A percentile compares a stretch with the other conserved stretches of the same genome.
These are phyloP conservation scores for Heliconius aoede DNA, from an alignment of 2,888 invertebrate species.

Conservation along the genomic window DNA sequence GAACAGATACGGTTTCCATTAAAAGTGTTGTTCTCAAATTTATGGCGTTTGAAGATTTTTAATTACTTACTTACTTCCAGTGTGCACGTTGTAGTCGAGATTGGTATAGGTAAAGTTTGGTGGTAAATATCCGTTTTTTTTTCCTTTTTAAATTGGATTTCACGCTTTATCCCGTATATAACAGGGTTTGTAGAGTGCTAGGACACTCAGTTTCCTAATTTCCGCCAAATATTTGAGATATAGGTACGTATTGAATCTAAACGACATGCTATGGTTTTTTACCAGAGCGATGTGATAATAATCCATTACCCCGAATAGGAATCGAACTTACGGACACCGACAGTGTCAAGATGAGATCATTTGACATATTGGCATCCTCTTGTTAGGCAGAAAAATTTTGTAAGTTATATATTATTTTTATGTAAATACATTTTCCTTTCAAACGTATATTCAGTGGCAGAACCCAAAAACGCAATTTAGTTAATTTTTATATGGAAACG, in stretches of 20 bases:
- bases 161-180: not conserved
- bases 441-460: too few species aligned
- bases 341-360: too few species aligned
- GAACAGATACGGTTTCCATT: slow-evolving; percentile 67
- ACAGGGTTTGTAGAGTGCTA: not conserved
- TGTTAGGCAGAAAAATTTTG: too few species aligned
- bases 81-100: slow-evolving; percentile 6
- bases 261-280: not conserved
- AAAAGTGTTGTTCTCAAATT: slow-evolving; percentile 73
- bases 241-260: not conserved
- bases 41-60: slow-evolving; percentile 66
- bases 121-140: not conserved
- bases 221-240: not conserved
- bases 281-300: not conserved
- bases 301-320: not conserved
- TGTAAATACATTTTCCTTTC: too few species aligned
- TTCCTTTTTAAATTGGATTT: not conserved
- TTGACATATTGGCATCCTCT: too few species aligned
- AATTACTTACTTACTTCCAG: slow-evolving; percentile 64
- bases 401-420: too few species aligned
- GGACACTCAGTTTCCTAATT: not conserved
- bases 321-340: not conserved
- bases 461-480: too few species aligned
- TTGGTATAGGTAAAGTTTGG: not conserved
- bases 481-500: too few species aligned